Conservation (phyloP, 2,888 invertebrate genomes). For the Sepiola atlantica region DNA sequence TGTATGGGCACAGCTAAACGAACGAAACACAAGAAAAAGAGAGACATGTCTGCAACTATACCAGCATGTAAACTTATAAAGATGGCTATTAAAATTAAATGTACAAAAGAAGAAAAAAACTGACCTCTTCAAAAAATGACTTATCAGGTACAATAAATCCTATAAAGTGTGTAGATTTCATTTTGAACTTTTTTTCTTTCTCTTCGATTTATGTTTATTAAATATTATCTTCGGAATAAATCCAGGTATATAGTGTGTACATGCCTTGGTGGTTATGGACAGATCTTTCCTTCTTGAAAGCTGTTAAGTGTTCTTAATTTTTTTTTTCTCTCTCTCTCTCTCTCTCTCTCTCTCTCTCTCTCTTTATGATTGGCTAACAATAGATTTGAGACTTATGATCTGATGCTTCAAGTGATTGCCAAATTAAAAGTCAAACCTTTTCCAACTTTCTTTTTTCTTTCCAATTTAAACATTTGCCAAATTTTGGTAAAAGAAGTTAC, state of each 20-base stretch:
- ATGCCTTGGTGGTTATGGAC: not conserved
- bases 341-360: no score
- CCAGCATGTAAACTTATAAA: no score
- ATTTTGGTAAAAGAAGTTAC: not conserved
- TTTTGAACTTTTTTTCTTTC: not conserved
- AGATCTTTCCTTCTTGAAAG: not conserved
- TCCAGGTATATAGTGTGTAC: not conserved
- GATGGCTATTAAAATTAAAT: not conserved
- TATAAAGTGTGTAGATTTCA: not conserved
- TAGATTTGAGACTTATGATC: not conserved
- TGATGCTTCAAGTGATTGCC: not conserved
- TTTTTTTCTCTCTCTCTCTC: no score
- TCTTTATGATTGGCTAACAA: not conserved
- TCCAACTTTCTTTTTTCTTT: not conserved
- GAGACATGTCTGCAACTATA: no score
- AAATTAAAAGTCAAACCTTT: not conserved
- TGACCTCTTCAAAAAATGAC: not conserved
- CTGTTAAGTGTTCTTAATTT: not conserved
- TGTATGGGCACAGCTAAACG: no score
- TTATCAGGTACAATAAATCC: not conserved
- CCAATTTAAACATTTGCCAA: not conserved
- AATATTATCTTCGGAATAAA: not conserved
- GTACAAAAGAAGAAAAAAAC: not conserved
- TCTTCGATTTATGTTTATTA: not conserved
- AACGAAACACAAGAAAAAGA: no score